Base-by-base conservation (phyloP, 2,888 invertebrate genomes). In the Eupeodes latifasciatus region DNA sequence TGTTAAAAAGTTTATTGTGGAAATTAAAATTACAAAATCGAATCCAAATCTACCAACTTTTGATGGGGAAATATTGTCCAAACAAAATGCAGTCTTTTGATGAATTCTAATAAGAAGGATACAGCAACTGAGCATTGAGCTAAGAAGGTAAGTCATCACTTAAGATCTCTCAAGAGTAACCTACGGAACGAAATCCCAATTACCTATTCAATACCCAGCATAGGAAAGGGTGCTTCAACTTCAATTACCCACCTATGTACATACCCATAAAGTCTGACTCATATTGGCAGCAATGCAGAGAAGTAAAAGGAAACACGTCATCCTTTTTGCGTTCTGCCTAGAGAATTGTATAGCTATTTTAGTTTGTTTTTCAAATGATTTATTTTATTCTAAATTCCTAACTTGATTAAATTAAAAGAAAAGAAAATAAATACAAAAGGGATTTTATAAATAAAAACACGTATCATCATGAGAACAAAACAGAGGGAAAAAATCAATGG, bases 251-350 rank as follows among this genome's bases (percentile, higher is more conserved):
- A 27, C 27, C 27, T 3, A 40, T 40, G 40, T 27, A 40, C 40
- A 27, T 40, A 40, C 40, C 40, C 9, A 40, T 40, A 5, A 59
- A 55, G 74, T 81, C 85, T 86, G 86, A 83, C 83, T 87, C 83
- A 83, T 80, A 27, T 66, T 66, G 19, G 16, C 14, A 55, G 0
- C 19, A 66, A 14, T 66, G 27, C 19, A 19, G 44, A 55, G 72
- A 19, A 61, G 61, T 55, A 49, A 67, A 77, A 79, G 71, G 77
- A 77, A 87, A 84, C 87, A 87, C 87, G 87, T 87, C 87, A 87
- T 87, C 83, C 82, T 79, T 57, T 27, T 53, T 69, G n/a, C 11
- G 11, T 12, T 82, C 36, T 12, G 14, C 62, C 14, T 16, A 27
- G 44, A 61, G 66, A 66, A 11, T 34, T 12, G 10, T 14, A 27